Evolutionary conservation across 1,140 invertebrate genomes (phyloP).

Genomic region (Mycetomoellerius zeteki): DNA sequence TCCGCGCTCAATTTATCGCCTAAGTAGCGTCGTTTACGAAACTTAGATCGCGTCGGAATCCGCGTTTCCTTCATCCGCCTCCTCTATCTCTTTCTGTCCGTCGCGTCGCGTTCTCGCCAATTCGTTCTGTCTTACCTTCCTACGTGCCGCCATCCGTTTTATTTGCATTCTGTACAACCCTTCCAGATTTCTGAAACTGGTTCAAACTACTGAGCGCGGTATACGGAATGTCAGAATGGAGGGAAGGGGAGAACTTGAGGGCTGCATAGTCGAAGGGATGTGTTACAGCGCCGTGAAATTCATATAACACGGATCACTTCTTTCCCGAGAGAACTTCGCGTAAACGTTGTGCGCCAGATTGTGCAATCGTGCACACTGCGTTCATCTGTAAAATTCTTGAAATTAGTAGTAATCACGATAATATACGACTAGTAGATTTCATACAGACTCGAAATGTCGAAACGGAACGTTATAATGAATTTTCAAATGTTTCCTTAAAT

Average conservation of each 20-base stretch:
- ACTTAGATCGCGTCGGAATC: constrained; percentile 77
- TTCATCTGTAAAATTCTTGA: constrained; percentile 8
- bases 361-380: constrained; percentile 22
- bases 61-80: constrained; percentile 43
- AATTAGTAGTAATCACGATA: constrained; percentile 38
- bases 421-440: not conserved
- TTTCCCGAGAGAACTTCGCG: constrained; percentile 30
- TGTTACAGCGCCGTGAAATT: constrained; percentile 71
- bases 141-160: constrained; percentile 72
- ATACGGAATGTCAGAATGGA: constrained; percentile 59
- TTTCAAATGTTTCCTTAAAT: not conserved
- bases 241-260: constrained; percentile 1
- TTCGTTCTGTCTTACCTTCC: constrained; percentile 35
- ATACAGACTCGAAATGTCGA: not conserved
- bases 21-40: constrained; percentile 84
- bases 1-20: constrained; percentile 82
- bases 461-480: not conserved
- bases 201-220: constrained; percentile 79
- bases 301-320: constrained; percentile 75
- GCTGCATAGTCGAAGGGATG: constrained; percentile 15
- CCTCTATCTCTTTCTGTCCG: not conserved
- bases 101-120: constrained; percentile 12
- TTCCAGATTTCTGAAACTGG: constrained; percentile 79
- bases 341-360: not conserved
- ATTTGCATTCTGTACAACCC: constrained; percentile 79